These are phyloP conservation scores for Drosophila mercatorum DNA, from an alignment of 2,888 invertebrate genomes.

Conservation along the genomic window DNA sequence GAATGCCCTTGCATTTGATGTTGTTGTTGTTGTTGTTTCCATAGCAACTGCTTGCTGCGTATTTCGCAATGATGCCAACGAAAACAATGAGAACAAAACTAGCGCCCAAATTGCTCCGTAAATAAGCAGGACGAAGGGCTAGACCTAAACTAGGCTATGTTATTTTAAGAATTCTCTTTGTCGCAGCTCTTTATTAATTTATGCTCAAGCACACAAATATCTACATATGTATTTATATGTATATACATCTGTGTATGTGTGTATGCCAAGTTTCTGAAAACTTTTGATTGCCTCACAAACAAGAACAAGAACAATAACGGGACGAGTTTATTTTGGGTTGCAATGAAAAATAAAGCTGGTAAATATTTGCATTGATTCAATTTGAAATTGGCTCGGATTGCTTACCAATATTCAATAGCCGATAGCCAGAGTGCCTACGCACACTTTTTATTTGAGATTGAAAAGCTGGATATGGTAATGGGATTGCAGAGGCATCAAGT, in stretches of 20 bases:
- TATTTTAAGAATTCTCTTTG: constrained; percentile 49
- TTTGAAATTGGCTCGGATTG: constrained; percentile 32
- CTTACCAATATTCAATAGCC: constrained; percentile 15
- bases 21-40: constrained; percentile 13
- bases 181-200: constrained; percentile 22
- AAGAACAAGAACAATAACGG: neutral
- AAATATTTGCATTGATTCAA: constrained; percentile 48
- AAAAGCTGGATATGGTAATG: neutral
- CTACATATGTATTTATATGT: neutral
- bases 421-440: neutral
- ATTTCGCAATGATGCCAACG: constrained; percentile 44
- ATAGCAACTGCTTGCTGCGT: constrained; percentile 37
- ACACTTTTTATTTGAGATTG: neutral
- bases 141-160: constrained; percentile 37
- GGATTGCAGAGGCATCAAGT: neutral
- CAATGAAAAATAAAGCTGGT: constrained; percentile 37
- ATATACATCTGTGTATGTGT: neutral
- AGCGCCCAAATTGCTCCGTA: constrained; percentile 58
- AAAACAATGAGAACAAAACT: constrained; percentile 36
- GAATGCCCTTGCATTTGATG: constrained; percentile 53
- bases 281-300: constrained; percentile 49
- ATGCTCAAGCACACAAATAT: constrained; percentile 18
- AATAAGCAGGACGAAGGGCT: constrained; percentile 54
- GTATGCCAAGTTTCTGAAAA: constrained; percentile 23
- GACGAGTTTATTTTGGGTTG: constrained; percentile 13